These are phyloP conservation scores for Dasypus novemcinctus DNA, from an alignment of 2,113 vertebrate genomes.

Conservation along the genomic window DNA sequence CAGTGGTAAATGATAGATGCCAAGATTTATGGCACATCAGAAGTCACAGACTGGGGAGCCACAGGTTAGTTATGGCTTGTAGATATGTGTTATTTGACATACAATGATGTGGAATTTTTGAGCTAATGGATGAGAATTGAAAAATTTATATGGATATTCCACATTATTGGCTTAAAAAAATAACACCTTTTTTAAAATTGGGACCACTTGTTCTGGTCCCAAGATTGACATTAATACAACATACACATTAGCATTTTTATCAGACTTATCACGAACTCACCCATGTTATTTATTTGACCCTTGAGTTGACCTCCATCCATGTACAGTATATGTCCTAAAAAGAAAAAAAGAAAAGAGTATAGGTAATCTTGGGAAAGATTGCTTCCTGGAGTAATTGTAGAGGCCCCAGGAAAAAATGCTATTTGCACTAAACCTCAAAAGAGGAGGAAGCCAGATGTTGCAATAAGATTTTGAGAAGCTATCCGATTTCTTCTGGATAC, in stretches of 20 bases:
- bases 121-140: not conserved
- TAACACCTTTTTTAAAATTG: not conserved
- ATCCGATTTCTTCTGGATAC: not conserved
- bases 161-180: not conserved
- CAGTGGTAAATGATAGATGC: not conserved
- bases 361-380: not conserved
- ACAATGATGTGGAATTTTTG: slow-evolving; percentile 17
- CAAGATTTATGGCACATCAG: not conserved
- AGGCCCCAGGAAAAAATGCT: not conserved
- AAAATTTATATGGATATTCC: not conserved
- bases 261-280: not conserved
- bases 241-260: not conserved
- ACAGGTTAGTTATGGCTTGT: not conserved
- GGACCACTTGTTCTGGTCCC: not conserved
- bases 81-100: not conserved
- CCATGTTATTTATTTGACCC: not conserved
- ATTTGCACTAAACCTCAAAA: slow-evolving; percentile 24
- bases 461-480: not conserved
- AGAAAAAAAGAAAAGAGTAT: not conserved
- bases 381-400: not conserved
- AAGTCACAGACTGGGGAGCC: not conserved
- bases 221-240: not conserved
- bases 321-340: not conserved
- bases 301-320: not conserved
- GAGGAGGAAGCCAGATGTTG: not conserved